phyloP scores from a whole-genome alignment of 2,113 vertebrate species.

The Carassius auratus region DNA sequence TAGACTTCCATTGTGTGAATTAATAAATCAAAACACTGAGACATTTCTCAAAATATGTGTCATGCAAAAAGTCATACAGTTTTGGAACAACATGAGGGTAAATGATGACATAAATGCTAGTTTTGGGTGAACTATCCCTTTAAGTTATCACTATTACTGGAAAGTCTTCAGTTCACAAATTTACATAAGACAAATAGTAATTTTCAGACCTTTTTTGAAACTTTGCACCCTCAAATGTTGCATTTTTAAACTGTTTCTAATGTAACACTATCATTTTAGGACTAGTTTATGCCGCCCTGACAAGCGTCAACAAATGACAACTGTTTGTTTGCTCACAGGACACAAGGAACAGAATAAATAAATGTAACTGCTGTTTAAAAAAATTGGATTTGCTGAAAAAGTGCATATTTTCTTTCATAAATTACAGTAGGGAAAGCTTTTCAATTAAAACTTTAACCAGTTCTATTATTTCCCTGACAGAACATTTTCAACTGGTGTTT shows the following conservation, averaged over 20 bases:
- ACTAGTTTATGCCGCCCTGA: not conserved
- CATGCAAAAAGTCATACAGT: not conserved
- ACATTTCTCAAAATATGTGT: too few species aligned
- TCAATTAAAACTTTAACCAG: not conserved
- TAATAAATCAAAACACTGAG: too few species aligned
- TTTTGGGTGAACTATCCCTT: too few species aligned
- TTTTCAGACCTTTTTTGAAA: not conserved
- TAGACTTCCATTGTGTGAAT: too few species aligned
- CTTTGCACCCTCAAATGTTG: not conserved
- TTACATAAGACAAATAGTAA: not conserved
- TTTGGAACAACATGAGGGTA: not conserved
- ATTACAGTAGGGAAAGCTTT: not conserved
- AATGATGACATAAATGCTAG: not conserved
- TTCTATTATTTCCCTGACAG: not conserved
- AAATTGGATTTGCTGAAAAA: not conserved
- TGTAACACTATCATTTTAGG: too few species aligned
- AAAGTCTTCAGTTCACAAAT: not conserved
- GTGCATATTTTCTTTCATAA: not conserved
- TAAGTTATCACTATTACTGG: too few species aligned
- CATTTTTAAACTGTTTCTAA: not conserved
- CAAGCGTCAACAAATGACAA: not conserved
- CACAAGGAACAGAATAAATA: not conserved
- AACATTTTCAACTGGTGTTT: not conserved
- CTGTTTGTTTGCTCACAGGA: not conserved
- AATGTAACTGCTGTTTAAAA: not conserved